Percentiles rank a stretch among this genome's conserved stretches.
Evolutionary conservation across 2,113 vertebrate species (phyloP).

Genomic region (Vireo altiloquus): DNA sequence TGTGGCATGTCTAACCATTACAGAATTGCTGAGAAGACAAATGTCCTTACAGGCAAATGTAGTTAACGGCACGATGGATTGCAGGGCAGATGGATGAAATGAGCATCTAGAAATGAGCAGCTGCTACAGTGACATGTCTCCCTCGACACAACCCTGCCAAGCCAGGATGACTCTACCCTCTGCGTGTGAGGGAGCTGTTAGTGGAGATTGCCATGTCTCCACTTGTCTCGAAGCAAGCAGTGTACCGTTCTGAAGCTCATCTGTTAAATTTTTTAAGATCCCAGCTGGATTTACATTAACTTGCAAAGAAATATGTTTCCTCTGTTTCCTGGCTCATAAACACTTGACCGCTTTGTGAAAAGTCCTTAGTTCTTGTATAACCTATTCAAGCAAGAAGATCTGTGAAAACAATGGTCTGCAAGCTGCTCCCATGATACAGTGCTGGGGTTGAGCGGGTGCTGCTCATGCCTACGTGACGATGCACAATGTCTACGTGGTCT

Average conservation of each 20-base stretch:
- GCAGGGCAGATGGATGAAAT: constrained; percentile 17
- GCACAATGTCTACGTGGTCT: not conserved
- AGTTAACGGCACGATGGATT: not conserved
- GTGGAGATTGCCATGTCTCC: not conserved
- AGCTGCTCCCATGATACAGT: not conserved
- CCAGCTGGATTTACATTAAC: constrained; percentile 9
- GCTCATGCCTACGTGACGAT: not conserved
- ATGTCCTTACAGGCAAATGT: constrained; percentile 14
- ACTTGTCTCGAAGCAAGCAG: not conserved
- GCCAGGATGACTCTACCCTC: not conserved
- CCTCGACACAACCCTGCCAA: not conserved
- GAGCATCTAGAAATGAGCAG: constrained; percentile 12
- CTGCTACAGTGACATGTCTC: not conserved
- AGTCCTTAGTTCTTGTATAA: constrained; percentile 41
- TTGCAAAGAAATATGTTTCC: constrained; percentile 29
- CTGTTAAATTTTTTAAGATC: constrained; percentile 30
- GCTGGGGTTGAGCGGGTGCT: not conserved
- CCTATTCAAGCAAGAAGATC: constrained; percentile 47
- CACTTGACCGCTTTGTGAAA: not conserved
- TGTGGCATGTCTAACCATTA: not conserved
- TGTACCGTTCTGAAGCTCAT: not conserved
- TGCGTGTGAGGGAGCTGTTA: not conserved
- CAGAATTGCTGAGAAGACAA: constrained; percentile 4
- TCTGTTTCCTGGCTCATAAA: constrained; percentile 33
- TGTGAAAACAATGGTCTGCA: not conserved